phyloP scores from a whole-genome alignment of 2,797 vertebrate genomes.

The Propithecus perrieri region DNA sequence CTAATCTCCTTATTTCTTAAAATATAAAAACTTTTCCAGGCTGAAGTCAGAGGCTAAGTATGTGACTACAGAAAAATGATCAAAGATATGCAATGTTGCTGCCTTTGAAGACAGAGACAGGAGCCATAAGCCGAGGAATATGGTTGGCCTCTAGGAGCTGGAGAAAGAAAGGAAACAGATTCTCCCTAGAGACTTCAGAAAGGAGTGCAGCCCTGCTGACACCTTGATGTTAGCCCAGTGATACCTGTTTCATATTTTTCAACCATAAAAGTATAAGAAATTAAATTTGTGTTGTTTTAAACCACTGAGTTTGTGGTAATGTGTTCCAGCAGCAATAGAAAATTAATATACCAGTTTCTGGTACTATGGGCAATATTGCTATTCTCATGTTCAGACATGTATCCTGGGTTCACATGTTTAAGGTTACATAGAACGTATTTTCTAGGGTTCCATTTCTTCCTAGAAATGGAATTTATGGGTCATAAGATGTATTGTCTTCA shows the following conservation, averaged over 20 bases:
- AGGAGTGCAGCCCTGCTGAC: background rate
- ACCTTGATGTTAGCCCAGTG: background rate
- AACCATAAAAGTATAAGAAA: background rate
- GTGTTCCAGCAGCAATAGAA: background rate
- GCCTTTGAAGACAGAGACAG: background rate
- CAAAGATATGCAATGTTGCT: background rate
- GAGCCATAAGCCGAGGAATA: background rate
- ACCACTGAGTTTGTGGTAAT: background rate
- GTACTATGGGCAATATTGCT: background rate
- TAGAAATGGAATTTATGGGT: background rate
- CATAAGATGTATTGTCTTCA: background rate
- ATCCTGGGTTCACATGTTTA: background rate
- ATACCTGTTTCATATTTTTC: background rate
- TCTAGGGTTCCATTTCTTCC: background rate
- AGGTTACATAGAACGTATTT: background rate
- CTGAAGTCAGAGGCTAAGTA: background rate
- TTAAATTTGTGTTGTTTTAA: background rate
- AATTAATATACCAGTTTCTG: background rate
- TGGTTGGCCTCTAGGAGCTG: background rate
- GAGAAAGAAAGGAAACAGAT: background rate
- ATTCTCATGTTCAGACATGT: too few species aligned
- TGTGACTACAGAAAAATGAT: background rate
- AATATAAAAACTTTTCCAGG: background rate
- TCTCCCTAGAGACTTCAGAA: background rate
- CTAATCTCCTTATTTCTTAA: background rate